Evolutionary conservation across 2,113 vertebrate species (phyloP).

Genomic region (Dicrurus megarhynchus): DNA sequence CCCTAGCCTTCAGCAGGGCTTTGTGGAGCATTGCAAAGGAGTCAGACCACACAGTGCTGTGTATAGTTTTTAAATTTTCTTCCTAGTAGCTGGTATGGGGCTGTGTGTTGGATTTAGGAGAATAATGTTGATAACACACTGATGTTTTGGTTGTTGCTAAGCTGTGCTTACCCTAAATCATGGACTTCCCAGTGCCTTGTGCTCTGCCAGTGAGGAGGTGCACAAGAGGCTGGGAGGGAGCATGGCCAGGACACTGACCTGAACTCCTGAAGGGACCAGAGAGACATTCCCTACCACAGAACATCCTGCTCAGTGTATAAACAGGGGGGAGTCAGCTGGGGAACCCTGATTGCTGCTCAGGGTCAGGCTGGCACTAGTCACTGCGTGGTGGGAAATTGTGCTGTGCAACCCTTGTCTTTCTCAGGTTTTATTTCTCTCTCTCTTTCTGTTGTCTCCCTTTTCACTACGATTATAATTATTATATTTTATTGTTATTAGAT

Average conservation of each 20-base stretch:
- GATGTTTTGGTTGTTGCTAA: background rate
- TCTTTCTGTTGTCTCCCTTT: background rate
- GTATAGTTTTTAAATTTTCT: background rate
- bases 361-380: background rate
- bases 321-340: background rate
- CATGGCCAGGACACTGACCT: background rate
- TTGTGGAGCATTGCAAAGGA: background rate
- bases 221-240: background rate
- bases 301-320: background rate
- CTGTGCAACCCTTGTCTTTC: background rate
- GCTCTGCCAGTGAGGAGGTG: background rate
- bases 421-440: background rate
- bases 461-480: rapidly evolving
- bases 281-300: background rate
- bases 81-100: background rate
- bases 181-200: rapidly evolving
- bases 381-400: background rate
- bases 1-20: background rate
- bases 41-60: background rate
- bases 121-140: background rate
- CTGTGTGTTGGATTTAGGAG: background rate
- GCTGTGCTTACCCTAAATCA: background rate
- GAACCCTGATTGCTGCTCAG: background rate
- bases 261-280: background rate
- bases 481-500: background rate